A percentile compares a stretch with the other conserved stretches of the same genome.
phyloP scores from a whole-genome alignment of 2,888 invertebrate species.

The Eilema caniola region DNA sequence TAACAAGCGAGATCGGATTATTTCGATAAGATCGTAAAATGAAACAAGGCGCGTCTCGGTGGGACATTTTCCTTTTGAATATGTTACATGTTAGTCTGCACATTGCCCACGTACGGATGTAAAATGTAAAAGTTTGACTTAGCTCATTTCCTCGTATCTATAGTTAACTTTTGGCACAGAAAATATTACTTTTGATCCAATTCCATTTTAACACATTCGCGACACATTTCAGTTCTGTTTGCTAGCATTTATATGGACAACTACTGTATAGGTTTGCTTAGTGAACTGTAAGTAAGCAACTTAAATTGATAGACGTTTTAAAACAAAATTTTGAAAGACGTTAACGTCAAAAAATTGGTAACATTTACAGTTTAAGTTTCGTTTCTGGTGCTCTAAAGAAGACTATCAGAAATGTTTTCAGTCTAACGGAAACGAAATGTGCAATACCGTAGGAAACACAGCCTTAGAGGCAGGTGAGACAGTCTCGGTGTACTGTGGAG shows the following conservation, averaged over 20 bases:
- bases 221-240: neutral
- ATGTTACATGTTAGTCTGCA: conserved; percentile 71
- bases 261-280: neutral
- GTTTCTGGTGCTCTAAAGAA: conserved; percentile 30
- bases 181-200: conserved; percentile 22
- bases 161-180: conserved; percentile 44
- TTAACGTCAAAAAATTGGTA: neutral
- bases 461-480: conserved; percentile 23
- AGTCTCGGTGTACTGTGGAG: conserved; percentile 31
- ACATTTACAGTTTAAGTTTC: neutral
- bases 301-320: too few relatives aligned
- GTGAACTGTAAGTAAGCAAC: too few relatives aligned
- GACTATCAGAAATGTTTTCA: conserved; percentile 34
- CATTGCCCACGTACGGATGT: conserved; percentile 67
- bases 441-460: conserved; percentile 31
- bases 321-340: too few relatives aligned
- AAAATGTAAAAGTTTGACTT: conserved; percentile 68
- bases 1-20: conserved; percentile 86
- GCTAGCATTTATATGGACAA: neutral
- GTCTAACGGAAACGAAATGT: conserved; percentile 35
- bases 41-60: conserved; percentile 82
- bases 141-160: conserved; percentile 55
- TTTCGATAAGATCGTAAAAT: conserved; percentile 87
- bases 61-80: conserved; percentile 80
- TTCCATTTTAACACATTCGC: neutral